phyloP scores from a whole-genome alignment of 2,888 invertebrate genomes.

The Drosophila emarginata region DNA sequence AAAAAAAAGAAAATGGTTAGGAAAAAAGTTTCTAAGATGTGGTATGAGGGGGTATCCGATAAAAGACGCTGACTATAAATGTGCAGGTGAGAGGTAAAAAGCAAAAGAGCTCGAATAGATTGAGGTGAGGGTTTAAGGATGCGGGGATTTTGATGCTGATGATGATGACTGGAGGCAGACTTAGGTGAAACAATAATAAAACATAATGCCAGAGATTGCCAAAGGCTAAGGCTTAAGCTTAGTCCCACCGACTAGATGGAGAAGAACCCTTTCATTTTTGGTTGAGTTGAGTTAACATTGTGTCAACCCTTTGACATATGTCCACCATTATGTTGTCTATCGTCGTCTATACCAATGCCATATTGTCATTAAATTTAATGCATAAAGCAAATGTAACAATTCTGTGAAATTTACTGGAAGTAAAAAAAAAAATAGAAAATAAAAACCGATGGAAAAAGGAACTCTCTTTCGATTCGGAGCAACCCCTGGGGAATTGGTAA shows the following conservation, averaged over 20 bases:
- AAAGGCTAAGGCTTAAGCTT: conserved; percentile 36
- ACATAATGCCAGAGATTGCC: conserved; percentile 53
- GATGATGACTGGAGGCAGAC: conserved; percentile 6
- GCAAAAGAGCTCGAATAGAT: not conserved
- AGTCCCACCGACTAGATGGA: conserved; percentile 23
- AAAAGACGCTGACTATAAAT: conserved; percentile 29
- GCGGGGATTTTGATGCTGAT: not conserved
- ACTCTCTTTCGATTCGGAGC: conserved; percentile 37
- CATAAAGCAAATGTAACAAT: conserved; percentile 71
- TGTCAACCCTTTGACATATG: conserved; percentile 58
- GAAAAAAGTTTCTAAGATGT: conserved; percentile 8
- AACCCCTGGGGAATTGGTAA: conserved; percentile 26
- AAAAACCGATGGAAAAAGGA: not conserved
- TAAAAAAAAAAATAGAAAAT: conserved; percentile 21
- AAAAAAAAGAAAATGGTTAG: conserved; percentile 5
- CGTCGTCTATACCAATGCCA: conserved; percentile 50
- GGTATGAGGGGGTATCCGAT: conserved; percentile 1
- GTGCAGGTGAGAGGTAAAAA: conserved; percentile 11
- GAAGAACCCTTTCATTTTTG: conserved; percentile 45
- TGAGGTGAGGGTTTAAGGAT: not conserved
- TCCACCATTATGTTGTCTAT: conserved; percentile 25
- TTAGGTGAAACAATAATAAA: conserved; percentile 38
- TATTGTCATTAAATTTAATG: conserved; percentile 71
- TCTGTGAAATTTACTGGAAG: conserved; percentile 77
- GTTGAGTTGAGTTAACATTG: conserved; percentile 32